These are phyloP conservation scores for Mesitornis unicolor DNA, from an alignment of 2,113 vertebrate genomes.

Conservation along the genomic window DNA sequence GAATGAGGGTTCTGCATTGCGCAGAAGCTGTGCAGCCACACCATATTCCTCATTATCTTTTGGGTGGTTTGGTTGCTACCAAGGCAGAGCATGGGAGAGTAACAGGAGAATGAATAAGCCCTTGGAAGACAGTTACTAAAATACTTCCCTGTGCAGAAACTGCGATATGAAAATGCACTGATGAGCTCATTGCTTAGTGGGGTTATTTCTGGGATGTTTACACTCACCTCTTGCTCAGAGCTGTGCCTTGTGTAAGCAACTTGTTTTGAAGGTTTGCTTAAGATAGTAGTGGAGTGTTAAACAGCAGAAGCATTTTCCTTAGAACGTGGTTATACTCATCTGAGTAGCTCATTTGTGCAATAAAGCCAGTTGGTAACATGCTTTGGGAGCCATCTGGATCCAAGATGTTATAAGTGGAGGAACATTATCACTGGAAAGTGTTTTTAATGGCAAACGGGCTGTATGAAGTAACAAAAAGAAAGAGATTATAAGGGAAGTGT, in stretches of 20 bases:
- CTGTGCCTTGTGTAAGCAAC: neutral
- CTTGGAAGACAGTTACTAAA: constrained; percentile 5
- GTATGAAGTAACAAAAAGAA: neutral
- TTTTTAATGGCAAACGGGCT: neutral
- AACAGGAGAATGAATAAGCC: neutral
- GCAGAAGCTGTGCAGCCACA: neutral
- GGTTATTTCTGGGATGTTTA: constrained; percentile 17
- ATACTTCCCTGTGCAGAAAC: neutral
- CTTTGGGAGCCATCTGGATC: constrained; percentile 12
- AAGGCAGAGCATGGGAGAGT: neutral
- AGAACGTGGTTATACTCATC: neutral
- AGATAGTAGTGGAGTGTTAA: neutral
- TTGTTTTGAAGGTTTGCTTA: neutral
- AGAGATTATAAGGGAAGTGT: neutral
- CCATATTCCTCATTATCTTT: neutral
- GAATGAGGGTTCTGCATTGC: neutral
- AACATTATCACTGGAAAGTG: constrained; percentile 1
- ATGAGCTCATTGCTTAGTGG: neutral
- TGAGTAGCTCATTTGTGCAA: neutral
- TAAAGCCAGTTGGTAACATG: neutral
- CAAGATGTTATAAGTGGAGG: neutral
- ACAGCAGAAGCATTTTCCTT: neutral
- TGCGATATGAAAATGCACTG: neutral
- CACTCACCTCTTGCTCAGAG: neutral
- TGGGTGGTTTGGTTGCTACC: neutral